phyloP scores from a whole-genome alignment of 2,797 vertebrate genomes.

The Hafferia zeledoni region DNA sequence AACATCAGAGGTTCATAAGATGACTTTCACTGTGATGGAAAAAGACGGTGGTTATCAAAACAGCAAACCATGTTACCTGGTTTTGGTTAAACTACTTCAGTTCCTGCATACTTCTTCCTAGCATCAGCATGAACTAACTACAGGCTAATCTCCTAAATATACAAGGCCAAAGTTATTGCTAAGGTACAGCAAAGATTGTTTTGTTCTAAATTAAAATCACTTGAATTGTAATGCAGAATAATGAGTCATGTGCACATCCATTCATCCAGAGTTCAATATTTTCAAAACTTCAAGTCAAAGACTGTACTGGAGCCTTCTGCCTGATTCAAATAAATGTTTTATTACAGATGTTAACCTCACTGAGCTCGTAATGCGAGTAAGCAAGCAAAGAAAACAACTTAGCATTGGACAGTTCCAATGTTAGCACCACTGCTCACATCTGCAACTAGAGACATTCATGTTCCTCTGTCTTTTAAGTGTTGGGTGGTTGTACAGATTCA shows the following conservation, averaged over 20 bases:
- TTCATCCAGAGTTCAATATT: not conserved
- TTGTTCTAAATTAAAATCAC: not conserved
- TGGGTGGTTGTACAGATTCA: not conserved
- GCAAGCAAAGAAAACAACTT: not conserved
- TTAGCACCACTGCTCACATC: not conserved
- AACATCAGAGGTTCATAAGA: not conserved
- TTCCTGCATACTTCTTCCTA: not conserved
- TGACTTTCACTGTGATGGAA: not conserved
- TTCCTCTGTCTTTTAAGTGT: not conserved
- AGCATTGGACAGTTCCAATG: not conserved
- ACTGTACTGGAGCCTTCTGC: not conserved
- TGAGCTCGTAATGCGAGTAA: not conserved
- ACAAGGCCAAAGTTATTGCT: not conserved
- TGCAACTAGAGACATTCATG: not conserved
- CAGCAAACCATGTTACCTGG: not conserved
- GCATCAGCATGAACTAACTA: not conserved
- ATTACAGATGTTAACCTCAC: not conserved
- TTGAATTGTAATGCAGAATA: conserved; percentile 5
- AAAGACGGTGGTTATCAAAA: not conserved
- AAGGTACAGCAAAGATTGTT: not conserved
- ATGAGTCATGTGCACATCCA: not conserved
- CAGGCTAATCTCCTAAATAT: not conserved
- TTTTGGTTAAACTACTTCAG: not conserved
- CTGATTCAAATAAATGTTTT: not conserved
- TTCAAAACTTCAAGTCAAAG: not conserved